Percentiles rank a stretch among this genome's conserved stretches.
Conservation (phyloP, 2,888 invertebrate species). For the Periphyllus acericola region DNA sequence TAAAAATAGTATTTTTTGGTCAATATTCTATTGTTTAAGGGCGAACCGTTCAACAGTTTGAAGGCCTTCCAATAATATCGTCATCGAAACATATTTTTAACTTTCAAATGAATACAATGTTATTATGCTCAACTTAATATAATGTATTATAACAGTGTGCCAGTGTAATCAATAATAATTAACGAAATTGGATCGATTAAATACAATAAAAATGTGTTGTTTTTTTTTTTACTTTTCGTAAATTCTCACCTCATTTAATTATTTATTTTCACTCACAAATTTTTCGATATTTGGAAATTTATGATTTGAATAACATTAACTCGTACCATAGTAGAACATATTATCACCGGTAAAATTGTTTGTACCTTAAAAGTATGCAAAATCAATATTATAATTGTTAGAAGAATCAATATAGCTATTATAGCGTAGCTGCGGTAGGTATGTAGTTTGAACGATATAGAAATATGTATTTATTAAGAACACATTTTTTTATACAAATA, state of each 20-base stretch:
- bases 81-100: neutral
- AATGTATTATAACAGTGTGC: neutral
- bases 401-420: no score
- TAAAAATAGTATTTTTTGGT: conserved; percentile 6
- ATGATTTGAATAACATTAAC: no score
- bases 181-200: neutral
- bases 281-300: neutral
- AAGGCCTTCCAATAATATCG: neutral
- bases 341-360: no score
- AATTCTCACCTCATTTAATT: neutral
- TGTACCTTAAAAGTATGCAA: no score
- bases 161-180: neutral
- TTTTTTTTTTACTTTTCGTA: neutral
- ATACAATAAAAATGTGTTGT: neutral
- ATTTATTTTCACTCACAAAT: neutral
- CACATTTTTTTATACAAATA: no score
- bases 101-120: no score
- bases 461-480: no score
- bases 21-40: conserved; percentile 25
- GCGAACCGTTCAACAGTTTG: neutral
- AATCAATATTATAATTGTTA: no score
- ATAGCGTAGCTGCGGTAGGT: no score
- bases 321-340: no score
- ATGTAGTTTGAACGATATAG: no score
- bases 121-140: neutral